Percentiles rank a stretch among this genome's conserved stretches.
These are phyloP conservation scores for Hydra vulgaris DNA, from an alignment of 30 jellyfish, hydroid and myxozoan genomes.

Conservation along the genomic window DNA sequence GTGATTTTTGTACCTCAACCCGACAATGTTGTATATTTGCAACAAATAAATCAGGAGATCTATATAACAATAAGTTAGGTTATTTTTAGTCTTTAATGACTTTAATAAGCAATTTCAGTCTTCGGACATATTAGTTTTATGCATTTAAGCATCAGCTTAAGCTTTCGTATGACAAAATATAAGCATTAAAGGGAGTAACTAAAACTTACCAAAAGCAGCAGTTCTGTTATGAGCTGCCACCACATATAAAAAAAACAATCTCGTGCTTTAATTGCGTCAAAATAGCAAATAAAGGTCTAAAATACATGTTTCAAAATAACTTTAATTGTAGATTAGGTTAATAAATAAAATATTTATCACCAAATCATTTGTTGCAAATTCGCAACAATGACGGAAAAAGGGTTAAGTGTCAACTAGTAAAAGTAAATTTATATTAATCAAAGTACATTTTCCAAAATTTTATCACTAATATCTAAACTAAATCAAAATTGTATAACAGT, in stretches of 20 bases:
- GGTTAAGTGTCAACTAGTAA: too few relatives aligned
- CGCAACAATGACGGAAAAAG: not conserved
- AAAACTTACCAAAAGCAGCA: not conserved
- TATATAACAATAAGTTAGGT: not conserved
- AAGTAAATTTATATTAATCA: too few relatives aligned
- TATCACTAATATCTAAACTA: too few relatives aligned
- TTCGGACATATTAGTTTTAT: not conserved
- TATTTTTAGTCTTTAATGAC: not conserved
- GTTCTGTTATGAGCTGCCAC: not conserved
- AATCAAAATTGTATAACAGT: too few relatives aligned
- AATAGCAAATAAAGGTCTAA: not conserved
- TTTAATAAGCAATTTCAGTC: not conserved
- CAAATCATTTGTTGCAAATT: not conserved
- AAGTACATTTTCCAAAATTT: too few relatives aligned
- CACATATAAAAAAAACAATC: too few relatives aligned
- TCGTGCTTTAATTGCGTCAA: not conserved
- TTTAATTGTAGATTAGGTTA: not conserved
- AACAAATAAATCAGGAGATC: not conserved
- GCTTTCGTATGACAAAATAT: not conserved
- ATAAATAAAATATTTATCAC: not conserved
- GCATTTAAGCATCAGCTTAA: not conserved
- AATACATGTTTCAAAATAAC: not conserved
- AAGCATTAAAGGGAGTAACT: not conserved
- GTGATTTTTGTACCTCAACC: not conserved
- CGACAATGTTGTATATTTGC: not conserved